These are phyloP conservation scores for Solea solea DNA, from an alignment of 2,113 vertebrate species.

Conservation along the genomic window DNA sequence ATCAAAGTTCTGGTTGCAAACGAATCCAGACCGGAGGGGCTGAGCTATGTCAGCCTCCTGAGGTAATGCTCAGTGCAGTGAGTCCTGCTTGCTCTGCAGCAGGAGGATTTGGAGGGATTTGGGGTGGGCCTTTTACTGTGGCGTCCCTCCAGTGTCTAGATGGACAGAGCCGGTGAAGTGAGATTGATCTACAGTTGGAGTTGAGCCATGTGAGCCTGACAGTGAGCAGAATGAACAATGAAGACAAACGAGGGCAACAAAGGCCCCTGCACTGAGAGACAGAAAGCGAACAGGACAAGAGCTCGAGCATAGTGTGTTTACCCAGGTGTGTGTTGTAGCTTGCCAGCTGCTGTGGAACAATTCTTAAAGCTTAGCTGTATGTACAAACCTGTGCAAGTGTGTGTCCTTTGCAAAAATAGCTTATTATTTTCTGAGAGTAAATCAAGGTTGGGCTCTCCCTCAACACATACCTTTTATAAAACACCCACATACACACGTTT, in stretches of 20 bases:
- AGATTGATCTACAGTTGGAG: conserved; percentile 65
- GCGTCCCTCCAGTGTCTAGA: conserved; percentile 53
- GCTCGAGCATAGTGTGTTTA: conserved; percentile 73
- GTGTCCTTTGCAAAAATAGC: conserved; percentile 56
- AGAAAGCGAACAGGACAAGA: conserved; percentile 53
- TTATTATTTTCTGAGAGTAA: conserved; percentile 67
- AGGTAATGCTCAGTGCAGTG: conserved; percentile 66
- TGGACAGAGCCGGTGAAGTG: conserved; percentile 62
- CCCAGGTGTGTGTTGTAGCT: conserved; percentile 79
- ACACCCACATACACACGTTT: conserved; percentile 15
- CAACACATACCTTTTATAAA: conserved; percentile 24
- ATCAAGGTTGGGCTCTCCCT: conserved; percentile 45
- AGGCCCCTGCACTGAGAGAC: conserved; percentile 46
- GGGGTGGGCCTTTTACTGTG: conserved; percentile 52
- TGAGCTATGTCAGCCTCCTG: conserved; percentile 65
- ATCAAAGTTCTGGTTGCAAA: conserved; percentile 60
- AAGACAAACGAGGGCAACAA: conserved; percentile 60
- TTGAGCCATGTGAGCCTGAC: conserved; percentile 55
- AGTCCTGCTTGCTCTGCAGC: conserved; percentile 62
- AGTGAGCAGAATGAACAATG: conserved; percentile 58
- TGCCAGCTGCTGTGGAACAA: conserved; percentile 77
- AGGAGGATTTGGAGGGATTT: conserved; percentile 66
- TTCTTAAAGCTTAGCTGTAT: conserved; percentile 74
- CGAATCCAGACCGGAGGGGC: conserved; percentile 47
- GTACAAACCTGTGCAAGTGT: conserved; percentile 63